Conservation (phyloP, 2,113 vertebrate genomes). For the Abramis brama region DNA sequence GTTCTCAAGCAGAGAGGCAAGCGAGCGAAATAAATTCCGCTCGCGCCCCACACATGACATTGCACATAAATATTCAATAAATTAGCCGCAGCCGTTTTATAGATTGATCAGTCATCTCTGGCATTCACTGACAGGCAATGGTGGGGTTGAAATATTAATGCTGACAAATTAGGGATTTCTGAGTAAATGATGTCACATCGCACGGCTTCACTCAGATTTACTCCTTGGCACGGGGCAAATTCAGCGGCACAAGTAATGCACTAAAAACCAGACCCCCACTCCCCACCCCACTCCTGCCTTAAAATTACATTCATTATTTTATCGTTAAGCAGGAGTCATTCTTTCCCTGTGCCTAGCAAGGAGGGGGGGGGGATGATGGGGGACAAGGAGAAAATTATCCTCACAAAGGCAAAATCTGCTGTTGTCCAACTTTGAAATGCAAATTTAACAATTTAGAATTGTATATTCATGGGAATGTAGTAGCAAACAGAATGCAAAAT, state of each 20-base stretch:
- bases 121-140: conserved; percentile 96
- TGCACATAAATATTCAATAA: conserved; percentile 99
- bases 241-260: conserved; percentile 69
- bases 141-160: conserved; percentile 99
- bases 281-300: conserved; percentile 78
- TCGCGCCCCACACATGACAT: conserved; percentile 91
- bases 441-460: conserved; percentile 46
- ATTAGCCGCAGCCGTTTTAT: conserved; percentile 94
- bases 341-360: conserved; percentile 51
- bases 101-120: conserved; percentile 99
- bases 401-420: conserved; percentile 53
- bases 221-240: conserved; percentile 86
- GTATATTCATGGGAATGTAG: conserved; percentile 12
- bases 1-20: conserved; percentile 83
- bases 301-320: conserved; percentile 79
- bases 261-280: conserved; percentile 66
- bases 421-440: conserved; percentile 27
- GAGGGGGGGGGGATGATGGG: not conserved
- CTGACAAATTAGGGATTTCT: conserved; percentile 99
- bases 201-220: conserved; percentile 98
- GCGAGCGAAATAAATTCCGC: conserved; percentile 88
- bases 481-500: not conserved
- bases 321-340: conserved; percentile 72
- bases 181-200: conserved; percentile 99
- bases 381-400: conserved; percentile 56